Base-by-base conservation (phyloP, 1,140 invertebrate genomes). In the Tribolium madens region DNA sequence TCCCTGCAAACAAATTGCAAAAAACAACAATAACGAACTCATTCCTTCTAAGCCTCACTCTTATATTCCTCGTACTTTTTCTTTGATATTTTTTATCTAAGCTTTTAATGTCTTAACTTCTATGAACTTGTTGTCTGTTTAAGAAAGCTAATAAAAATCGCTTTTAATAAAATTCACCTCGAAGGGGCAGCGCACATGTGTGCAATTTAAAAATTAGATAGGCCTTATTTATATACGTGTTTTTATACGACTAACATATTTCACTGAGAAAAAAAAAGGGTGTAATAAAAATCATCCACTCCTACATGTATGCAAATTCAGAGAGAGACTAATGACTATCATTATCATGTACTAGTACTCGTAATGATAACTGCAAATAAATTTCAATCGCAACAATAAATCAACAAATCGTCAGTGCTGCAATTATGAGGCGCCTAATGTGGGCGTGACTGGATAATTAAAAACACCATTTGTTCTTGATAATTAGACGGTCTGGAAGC, bases 11-110 rank as follows among this genome's bases (percentile, higher is more conserved):
- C 26, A 33, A 64, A 64, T 64, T 64, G 17, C 31, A 33, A 64
- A 60, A 64, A 64, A 33, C 57, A 64, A 33, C 57, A 64, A 33
- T 64, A 64, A 64, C 12, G 57, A 64, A 64, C 57, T 64, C 57
- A 64, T 64, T 64, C 57, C 26, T n/a, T 64, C 14, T 64, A 64
- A 57, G 26, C 48, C 15, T 21, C 57, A 33, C n/a, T 13, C 21
- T 33, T 18, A 18, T 26, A 26, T 21, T 60, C 36, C 26, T 33
- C 31, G 26, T 6, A 12, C 57, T 64, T 64, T 64, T 13, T 33
- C 57, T 64, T 64, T 64, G 26, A 64, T 64, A 64, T 64, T 31
- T 64, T 64, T 64, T 33, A 33, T 64, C 57, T 33, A 64, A 31
- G 21, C 57, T 33, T 57, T 57, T 33, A 64, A 64, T 64, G 57